These are phyloP conservation scores for Epinephelus cyanopodus DNA, from an alignment of 2,113 vertebrate genomes.

Conservation along the genomic window DNA sequence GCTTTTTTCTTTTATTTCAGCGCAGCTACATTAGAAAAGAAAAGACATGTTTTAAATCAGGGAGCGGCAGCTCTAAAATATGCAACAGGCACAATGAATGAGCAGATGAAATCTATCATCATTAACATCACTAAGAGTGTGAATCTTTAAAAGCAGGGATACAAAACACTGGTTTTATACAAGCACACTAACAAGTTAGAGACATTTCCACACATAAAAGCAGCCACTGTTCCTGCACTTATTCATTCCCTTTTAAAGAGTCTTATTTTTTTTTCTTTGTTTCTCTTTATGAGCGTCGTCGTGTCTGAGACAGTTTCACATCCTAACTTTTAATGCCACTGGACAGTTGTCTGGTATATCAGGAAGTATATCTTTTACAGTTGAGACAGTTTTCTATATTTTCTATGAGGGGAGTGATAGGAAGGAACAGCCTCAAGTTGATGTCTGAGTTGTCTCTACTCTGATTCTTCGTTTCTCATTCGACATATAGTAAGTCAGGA, in stretches of 20 bases:
- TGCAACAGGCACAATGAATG: conserved; percentile 25
- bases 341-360: background rate
- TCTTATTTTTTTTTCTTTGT: background rate
- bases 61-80: conserved; percentile 4
- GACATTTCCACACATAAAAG: background rate
- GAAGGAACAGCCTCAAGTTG: background rate
- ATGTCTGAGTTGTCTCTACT: background rate
- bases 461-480: background rate
- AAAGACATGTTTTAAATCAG: conserved; percentile 8
- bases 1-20: background rate
- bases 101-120: conserved; percentile 16
- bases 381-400: background rate
- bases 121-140: conserved; percentile 16
- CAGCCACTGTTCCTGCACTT: background rate
- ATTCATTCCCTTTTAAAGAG: background rate
- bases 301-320: background rate
- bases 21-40: background rate
- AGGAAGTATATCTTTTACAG: background rate
- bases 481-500: background rate
- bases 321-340: background rate
- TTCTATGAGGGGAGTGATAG: background rate
- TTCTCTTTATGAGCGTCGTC: background rate
- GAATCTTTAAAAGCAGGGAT: conserved; percentile 12
- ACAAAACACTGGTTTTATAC: background rate
- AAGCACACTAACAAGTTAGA: background rate